A percentile compares a stretch with the other conserved stretches of the same genome.
These are phyloP conservation scores for Drosophila baimaii DNA, from an alignment of 1,140 invertebrate genomes.

Conservation along the genomic window DNA sequence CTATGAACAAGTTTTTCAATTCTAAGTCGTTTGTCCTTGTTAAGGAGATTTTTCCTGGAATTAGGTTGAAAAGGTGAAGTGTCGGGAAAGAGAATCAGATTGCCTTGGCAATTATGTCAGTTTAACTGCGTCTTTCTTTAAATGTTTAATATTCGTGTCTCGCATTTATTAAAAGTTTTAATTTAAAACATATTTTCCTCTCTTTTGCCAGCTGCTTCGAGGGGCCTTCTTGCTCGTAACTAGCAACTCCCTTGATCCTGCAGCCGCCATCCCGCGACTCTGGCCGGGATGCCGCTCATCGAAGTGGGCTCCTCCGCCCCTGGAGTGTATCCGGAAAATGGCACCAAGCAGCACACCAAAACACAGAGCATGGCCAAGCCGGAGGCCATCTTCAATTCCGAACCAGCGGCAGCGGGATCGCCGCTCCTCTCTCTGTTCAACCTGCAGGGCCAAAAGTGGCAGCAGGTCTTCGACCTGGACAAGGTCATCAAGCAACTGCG, in stretches of 20 bases:
- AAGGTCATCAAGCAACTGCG: slow-evolving; percentile 79
- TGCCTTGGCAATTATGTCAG: background rate
- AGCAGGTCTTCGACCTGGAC: slow-evolving; percentile 74
- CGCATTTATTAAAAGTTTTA: background rate
- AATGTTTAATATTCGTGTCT: too few relatives aligned
- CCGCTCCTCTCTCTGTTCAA: slow-evolving; percentile 38
- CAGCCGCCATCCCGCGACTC: slow-evolving; percentile 3
- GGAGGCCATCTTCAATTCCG: slow-evolving; percentile 16
- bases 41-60: background rate
- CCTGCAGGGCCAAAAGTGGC: slow-evolving; percentile 77
- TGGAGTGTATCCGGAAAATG: slow-evolving; percentile 61
- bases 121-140: background rate
- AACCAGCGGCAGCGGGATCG: slow-evolving; percentile 9
- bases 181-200: background rate
- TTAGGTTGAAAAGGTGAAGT: background rate
- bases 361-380: slow-evolving; percentile 32
- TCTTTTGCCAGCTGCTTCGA: slow-evolving; percentile 34
- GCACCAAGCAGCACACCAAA: slow-evolving; percentile 39
- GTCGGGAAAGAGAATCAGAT: background rate
- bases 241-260: slow-evolving; percentile 17
- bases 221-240: slow-evolving; percentile 42
- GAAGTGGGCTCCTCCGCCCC: slow-evolving; percentile 53
- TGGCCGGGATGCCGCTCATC: slow-evolving; percentile 64
- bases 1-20: background rate
- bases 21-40: background rate